Conservation (phyloP, 1,140 invertebrate species). For the Hylaeus anthracinus region DNA sequence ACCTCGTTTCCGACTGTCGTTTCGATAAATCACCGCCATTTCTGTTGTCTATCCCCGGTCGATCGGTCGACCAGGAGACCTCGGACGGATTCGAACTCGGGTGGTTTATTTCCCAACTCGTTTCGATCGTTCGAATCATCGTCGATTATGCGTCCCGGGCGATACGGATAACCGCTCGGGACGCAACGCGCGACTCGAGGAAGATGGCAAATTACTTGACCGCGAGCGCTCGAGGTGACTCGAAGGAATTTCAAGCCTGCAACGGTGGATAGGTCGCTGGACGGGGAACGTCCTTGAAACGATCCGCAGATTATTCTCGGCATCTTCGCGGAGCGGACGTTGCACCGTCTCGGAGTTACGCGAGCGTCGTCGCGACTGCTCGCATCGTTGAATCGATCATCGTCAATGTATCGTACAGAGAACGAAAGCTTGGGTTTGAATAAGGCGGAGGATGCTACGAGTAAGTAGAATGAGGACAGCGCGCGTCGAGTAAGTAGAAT, state of each 20-base stretch:
- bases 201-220: constrained; percentile 67
- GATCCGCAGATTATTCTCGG: constrained; percentile 32
- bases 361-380: background rate
- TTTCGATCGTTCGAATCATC: constrained; percentile 34
- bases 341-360: background rate
- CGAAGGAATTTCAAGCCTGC: constrained; percentile 61
- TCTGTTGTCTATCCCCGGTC: background rate
- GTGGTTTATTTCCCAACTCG: background rate
- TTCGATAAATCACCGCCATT: constrained; percentile 5
- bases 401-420: background rate
- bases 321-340: background rate
- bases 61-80: background rate
- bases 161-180: constrained; percentile 49
- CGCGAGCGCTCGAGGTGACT: constrained; percentile 59
- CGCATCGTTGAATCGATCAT: background rate
- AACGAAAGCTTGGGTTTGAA: too few relatives aligned
- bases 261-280: constrained; percentile 35
- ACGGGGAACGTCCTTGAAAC: constrained; percentile 51
- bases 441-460: too few relatives aligned
- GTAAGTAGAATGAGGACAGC: too few relatives aligned
- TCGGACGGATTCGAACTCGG: too few relatives aligned
- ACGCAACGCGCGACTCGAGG: constrained; percentile 33
- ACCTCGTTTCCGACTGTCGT: constrained; percentile 1
- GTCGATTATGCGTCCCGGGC: constrained; percentile 32
- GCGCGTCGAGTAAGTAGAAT: too few relatives aligned